These are phyloP conservation scores for Urocynchramus pylzowi DNA, from an alignment of 2,113 vertebrate genomes.

Conservation along the genomic window DNA sequence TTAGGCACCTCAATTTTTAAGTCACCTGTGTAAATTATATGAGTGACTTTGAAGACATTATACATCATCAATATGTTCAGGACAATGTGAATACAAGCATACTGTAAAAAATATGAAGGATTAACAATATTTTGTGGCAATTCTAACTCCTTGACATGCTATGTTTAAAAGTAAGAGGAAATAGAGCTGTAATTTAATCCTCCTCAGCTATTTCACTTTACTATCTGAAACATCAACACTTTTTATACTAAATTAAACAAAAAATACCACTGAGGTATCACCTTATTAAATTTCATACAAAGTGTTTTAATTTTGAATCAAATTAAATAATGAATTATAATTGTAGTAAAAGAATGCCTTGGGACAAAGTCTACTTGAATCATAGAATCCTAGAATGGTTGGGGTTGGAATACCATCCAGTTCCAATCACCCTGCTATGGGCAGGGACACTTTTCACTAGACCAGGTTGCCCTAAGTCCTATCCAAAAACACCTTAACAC, in stretches of 20 bases:
- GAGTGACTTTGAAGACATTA: not conserved
- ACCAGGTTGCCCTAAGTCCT: not conserved
- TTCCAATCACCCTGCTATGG: not conserved
- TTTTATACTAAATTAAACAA: constrained; percentile 43
- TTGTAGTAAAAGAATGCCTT: not conserved
- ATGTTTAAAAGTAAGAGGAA: not conserved
- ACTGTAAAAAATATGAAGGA: not conserved
- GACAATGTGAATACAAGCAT: not conserved
- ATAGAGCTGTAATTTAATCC: not conserved
- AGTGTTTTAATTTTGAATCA: constrained; percentile 45
- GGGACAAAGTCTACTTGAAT: not conserved
- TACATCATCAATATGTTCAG: not conserved
- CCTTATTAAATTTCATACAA: constrained; percentile 34
- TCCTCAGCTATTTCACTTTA: not conserved
- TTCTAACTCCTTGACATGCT: not conserved
- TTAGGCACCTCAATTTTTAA: not conserved
- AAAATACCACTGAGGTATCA: constrained; percentile 43
- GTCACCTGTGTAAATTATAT: not conserved
- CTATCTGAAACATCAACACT: not conserved
- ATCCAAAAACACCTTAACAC: not conserved
- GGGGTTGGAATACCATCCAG: not conserved
- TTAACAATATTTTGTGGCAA: not conserved
- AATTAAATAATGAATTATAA: constrained; percentile 32
- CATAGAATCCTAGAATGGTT: not conserved
- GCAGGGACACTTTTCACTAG: not conserved